Base-by-base conservation (phyloP, 2,888 invertebrate genomes). In the Acanthosepion esculentum region DNA sequence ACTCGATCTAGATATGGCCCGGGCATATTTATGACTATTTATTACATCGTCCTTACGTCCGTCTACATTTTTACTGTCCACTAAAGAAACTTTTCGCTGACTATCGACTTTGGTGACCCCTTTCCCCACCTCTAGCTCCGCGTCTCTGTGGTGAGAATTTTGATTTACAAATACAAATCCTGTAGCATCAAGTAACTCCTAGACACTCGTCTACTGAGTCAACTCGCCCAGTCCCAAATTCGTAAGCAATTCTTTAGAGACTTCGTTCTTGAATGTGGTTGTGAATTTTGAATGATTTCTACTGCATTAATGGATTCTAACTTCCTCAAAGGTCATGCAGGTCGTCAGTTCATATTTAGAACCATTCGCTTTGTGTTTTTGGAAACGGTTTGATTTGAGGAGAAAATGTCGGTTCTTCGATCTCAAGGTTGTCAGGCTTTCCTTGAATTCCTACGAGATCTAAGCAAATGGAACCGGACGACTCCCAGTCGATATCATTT, bases 111-210 rank as follows among this genome's bases (percentile, higher is more conserved):
- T 78, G 29, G 78, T 78, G 78, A 78, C 29, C n/a, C 78, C 29
- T 29, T 78, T 78, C 78, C 78, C 78, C 78, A 18, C 33, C 0
- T 15, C n/a, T n/a, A 33, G n/a, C n/a, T 18, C 12, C n/a, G 78
- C 3, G n/a, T n/a, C n/a, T 33, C n/a, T 33, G n/a, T 18, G 78
- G n/a, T 33, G 12, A 78, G 78, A 78, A 78, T 78, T n/a, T 33
- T 33, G 78, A 78, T 78, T 78, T 78, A n/a, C 78, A 78, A 78
- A 78, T 78, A n/a, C n/a, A n/a, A 78, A 78, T n/a, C n/a, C n/a
- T n/a, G 4, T 33, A 78, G 78, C 78, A 78, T 78, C n/a, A 78
- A 78, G 78, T 78, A n/a, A 78, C 78, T 78, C 3, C 78, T 33
- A 78, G 78, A 15, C 78, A 78, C 33, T 78, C 33, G 10, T 33